Conservation (phyloP, 2,113 vertebrate genomes). For the Grus americana region DNA sequence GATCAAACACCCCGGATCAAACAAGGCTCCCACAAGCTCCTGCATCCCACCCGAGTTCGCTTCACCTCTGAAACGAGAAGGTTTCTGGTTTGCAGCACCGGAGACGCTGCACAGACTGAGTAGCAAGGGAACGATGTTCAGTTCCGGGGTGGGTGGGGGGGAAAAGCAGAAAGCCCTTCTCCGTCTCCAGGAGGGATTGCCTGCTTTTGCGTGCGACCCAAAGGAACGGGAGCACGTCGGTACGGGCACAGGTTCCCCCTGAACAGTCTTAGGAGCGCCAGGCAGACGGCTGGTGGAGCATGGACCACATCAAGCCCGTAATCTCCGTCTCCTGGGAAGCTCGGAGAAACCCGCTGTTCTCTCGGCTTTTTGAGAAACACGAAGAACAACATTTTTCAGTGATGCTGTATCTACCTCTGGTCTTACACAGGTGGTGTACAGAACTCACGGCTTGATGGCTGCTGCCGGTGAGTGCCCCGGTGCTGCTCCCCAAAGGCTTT, state of each 20-base stretch:
- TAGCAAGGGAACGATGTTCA: not conserved
- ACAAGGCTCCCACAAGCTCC: too few species aligned
- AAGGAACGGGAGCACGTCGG: not conserved
- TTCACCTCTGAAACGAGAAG: not conserved
- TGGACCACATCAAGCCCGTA: not conserved
- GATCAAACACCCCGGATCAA: not conserved
- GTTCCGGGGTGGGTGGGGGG: too few species aligned
- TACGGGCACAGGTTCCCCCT: not conserved
- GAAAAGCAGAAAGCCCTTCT: not conserved
- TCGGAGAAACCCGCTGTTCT: not conserved
- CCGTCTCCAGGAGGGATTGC: not conserved
- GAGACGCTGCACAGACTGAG: not conserved
- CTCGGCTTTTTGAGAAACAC: too few species aligned
- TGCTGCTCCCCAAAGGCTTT: not conserved
- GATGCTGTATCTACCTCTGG: too few species aligned
- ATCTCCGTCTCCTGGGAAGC: too few species aligned
- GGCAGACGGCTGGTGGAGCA: not conserved
- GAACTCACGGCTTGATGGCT: accelerated
- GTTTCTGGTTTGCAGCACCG: not conserved
- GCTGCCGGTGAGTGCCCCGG: too few species aligned
- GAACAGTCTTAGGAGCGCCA: not conserved
- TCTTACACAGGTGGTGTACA: too few species aligned
- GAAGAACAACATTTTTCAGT: not conserved
- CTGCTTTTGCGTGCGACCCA: too few species aligned
- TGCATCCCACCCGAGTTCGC: not conserved